phyloP scores from a whole-genome alignment of 1,140 invertebrate genomes.

The Euura saliciscinereae region DNA sequence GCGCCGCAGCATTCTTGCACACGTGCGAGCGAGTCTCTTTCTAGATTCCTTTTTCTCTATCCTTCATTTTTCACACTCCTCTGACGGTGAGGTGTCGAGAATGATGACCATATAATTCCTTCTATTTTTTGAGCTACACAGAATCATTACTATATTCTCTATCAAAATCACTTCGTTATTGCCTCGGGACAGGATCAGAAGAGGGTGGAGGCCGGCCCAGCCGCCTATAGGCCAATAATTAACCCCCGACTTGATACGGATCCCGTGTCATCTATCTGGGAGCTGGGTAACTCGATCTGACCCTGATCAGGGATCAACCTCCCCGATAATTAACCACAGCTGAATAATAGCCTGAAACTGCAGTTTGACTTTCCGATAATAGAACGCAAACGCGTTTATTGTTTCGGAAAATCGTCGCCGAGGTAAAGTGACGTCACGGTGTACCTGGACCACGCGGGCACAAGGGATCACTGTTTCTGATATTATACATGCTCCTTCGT shows the following conservation, averaged over 20 bases:
- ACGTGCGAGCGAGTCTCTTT: too few species aligned
- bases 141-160: neutral
- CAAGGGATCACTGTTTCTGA: constrained; percentile 5
- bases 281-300: too few species aligned
- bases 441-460: neutral
- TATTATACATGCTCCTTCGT: constrained; percentile 3
- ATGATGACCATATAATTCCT: neutral
- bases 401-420: too few species aligned
- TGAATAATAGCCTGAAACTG: too few species aligned
- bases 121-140: neutral
- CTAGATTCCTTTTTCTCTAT: neutral
- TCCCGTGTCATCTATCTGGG: too few species aligned
- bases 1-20: too few species aligned
- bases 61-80: neutral
- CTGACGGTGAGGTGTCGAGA: neutral
- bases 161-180: neutral
- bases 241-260: neutral
- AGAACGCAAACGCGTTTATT: too few species aligned
- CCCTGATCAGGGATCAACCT: too few species aligned
- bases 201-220: neutral
- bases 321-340: too few species aligned
- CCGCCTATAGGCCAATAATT: neutral
- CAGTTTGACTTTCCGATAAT: too few species aligned
- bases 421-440: too few species aligned
- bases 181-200: neutral